Base-by-base conservation (phyloP, 2,888 invertebrate genomes). In the Hetaerina titia region DNA sequence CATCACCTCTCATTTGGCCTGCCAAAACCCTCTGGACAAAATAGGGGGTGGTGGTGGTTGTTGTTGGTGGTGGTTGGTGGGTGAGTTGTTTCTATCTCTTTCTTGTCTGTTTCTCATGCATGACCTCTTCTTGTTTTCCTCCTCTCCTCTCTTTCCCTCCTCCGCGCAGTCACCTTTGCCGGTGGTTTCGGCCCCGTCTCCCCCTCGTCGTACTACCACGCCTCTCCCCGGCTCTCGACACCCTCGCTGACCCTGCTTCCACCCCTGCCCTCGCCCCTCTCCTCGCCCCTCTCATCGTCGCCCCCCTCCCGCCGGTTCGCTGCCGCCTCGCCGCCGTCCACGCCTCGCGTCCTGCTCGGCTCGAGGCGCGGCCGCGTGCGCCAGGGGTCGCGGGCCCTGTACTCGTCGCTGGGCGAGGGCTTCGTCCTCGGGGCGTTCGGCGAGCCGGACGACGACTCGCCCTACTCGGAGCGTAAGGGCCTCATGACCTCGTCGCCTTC, bases 131-230 rank as follows among this genome's bases (percentile, higher is more conserved):
- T 69, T 22, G 22, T n/a, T n/a, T 8, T 22, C 22, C 69, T n/a
- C 69, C 69, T 25, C 11, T 17, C 74, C 25, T 81, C 25, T 81
- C 31, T 31, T 31, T 31, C 31, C 11, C 81, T 8, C 81, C 22
- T 13, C 31, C 4, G n/a, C 22, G 69, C 92, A 92, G 92, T 92
- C 92, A 92, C 92, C n/a, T 92, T 92, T 69, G 92, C 92, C 5
- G 92, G 92, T 69, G 92, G 92, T 56, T 92, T 92, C 69, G 92
- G 92, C n/a, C 92, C 92, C 31, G 92, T 69, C 56, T 92, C 92
- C n/a, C 92, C 92, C n/a, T 92, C 92, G 13, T 92, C 92, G 22
- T 92, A 92, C 69, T 92, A 92, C 69, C 69, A 92, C 19, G 92
- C 92, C 9, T 56, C 92, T 31, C 92, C 92, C 17, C 64, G 92